These are phyloP conservation scores for Pteria penguin DNA, from an alignment of 2,888 invertebrate species.

Conservation along the genomic window DNA sequence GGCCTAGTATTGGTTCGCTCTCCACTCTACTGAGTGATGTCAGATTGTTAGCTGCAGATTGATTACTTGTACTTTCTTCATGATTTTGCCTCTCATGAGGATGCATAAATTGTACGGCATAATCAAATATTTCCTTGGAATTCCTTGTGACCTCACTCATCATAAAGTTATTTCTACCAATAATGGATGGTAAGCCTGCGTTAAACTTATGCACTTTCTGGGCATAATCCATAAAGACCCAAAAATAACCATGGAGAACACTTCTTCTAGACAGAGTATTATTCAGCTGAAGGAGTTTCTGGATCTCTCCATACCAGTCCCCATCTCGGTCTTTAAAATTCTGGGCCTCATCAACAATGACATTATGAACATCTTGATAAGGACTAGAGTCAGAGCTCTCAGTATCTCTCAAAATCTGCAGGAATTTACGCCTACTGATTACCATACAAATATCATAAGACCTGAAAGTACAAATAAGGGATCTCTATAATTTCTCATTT, in stretches of 20 bases:
- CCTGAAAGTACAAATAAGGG: constrained; percentile 50
- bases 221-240: constrained; percentile 73
- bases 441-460: constrained; percentile 62
- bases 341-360: constrained; percentile 70
- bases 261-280: background rate
- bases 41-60: background rate
- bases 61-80: constrained; percentile 24
- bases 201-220: constrained; percentile 73
- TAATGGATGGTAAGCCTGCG: constrained; percentile 66
- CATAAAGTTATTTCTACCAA: constrained; percentile 73
- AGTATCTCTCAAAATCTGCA: constrained; percentile 42
- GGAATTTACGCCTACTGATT: constrained; percentile 56
- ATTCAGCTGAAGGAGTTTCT: constrained; percentile 30
- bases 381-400: background rate
- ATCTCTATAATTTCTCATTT: no score
- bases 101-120: constrained; percentile 67
- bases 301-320: constrained; percentile 67
- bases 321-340: constrained; percentile 74
- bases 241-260: constrained; percentile 57
- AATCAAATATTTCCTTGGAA: constrained; percentile 70
- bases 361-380: constrained; percentile 59
- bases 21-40: constrained; percentile 36
- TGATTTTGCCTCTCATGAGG: constrained; percentile 36
- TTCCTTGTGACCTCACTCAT: constrained; percentile 69
- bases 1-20: constrained; percentile 60